A percentile compares a stretch with the other conserved stretches of the same genome.
phyloP scores from a whole-genome alignment of 2,888 invertebrate species.

The Diaprepes abbreviatus region DNA sequence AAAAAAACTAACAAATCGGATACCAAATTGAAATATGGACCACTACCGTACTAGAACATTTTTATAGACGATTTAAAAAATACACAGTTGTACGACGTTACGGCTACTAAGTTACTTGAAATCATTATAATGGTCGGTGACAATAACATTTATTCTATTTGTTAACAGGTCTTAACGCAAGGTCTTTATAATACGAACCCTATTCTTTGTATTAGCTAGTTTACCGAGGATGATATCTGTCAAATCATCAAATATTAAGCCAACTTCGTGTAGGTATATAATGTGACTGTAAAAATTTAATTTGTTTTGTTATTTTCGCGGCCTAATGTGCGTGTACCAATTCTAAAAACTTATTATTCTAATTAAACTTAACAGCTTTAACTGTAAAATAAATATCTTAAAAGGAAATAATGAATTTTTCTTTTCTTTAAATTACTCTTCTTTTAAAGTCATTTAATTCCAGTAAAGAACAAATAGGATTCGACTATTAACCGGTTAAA shows the following conservation, averaged over 20 bases:
- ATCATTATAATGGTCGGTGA: constrained; percentile 62
- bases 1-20: neutral
- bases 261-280: constrained; percentile 62
- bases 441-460: too few relatives aligned
- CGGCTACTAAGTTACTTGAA: constrained; percentile 56
- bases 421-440: neutral
- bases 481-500: too few relatives aligned
- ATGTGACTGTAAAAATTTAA: constrained; percentile 60
- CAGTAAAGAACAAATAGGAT: too few relatives aligned
- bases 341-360: constrained; percentile 38
- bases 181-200: constrained; percentile 64
- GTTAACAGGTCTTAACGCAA: constrained; percentile 63
- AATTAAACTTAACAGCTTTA: constrained; percentile 28
- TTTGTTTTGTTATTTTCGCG: constrained; percentile 57
- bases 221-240: constrained; percentile 59
- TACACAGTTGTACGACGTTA: constrained; percentile 53
- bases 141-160: constrained; percentile 66
- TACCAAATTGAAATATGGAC: constrained; percentile 8
- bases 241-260: constrained; percentile 56
- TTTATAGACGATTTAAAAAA: constrained; percentile 47
- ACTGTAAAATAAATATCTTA: constrained; percentile 35
- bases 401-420: constrained; percentile 22
- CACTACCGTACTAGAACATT: constrained; percentile 42
- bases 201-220: constrained; percentile 64
- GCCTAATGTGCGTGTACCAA: constrained; percentile 33